Base-by-base conservation (phyloP, 1,140 invertebrate genomes). In the Drosophila gunungcola region DNA sequence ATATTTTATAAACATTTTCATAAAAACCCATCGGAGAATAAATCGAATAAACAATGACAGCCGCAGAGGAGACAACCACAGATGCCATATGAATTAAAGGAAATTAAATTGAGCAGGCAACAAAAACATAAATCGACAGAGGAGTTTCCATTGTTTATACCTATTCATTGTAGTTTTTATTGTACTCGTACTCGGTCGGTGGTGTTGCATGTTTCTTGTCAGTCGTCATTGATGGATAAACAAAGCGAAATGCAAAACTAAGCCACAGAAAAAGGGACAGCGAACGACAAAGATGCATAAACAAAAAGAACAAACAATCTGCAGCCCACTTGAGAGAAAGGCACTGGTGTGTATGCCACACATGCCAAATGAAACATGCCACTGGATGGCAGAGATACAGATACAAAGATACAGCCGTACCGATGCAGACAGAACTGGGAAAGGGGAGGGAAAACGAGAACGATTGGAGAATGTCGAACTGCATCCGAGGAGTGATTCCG, bases 1-100 rank as follows among this genome's bases (percentile, higher is more conserved):
- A 88, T 88, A 89, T 89, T 88, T 89, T 89, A 79, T 88, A 89
- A 89, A 88, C 84, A 89, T 83, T 73, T 88, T 74, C 74, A 62
- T 34, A 56, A 56, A 46, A 58, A 48, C 11, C 52, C 16, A 32
- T 38, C 21, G 39, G 39, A 43, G 42, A 42, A 16, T 55, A 54
- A 64, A 65, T 64, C 27, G 53, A 57, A 45, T 16, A 32, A 60
- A 70, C 45, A 76, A 68, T 39, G 43, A 60, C 55, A 56, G 48
- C n/a, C 36, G 27, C 61, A 65, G 42, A 45, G 55, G 41, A 57
- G 55, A 51, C 43, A 29, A 69, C 42, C 67, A 42, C 63, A 69
- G 48, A 70, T 56, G 68, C 36, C 65, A 68, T 32, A 57, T 73
- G 62, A 62, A 80, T 88, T 80, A 80, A 83, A 80, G 80, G 72